phyloP scores from a whole-genome alignment of 2,797 vertebrate genomes.

The Hozukius guyotensis region DNA sequence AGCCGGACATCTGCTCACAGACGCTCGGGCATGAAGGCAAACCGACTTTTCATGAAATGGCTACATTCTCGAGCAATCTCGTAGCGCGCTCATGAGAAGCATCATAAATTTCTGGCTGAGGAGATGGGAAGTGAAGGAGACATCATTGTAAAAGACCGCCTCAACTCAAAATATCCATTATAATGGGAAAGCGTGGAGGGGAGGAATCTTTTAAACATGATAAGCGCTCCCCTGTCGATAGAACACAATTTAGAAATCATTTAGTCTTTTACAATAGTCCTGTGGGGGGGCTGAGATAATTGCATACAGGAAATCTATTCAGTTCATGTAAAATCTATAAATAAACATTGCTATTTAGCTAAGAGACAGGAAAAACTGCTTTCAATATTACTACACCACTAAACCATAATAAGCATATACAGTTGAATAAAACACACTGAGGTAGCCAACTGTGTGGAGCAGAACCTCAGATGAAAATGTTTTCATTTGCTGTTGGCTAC shows the following conservation, averaged over 20 bases:
- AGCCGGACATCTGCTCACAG: slow-evolving; percentile 29
- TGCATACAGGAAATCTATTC: slow-evolving; percentile 50
- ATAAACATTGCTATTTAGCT: slow-evolving; percentile 48
- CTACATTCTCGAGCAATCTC: slow-evolving; percentile 20
- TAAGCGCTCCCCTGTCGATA: slow-evolving; percentile 54
- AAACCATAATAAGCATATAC: slow-evolving; percentile 1
- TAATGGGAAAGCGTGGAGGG: slow-evolving; percentile 19
- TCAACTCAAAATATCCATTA: slow-evolving; percentile 62
- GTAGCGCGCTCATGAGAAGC: background rate
- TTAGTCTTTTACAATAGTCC: slow-evolving; percentile 52
- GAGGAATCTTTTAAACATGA: slow-evolving; percentile 55
- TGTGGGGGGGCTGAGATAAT: slow-evolving; percentile 46
- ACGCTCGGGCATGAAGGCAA: slow-evolving; percentile 2
- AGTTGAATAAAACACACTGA: background rate
- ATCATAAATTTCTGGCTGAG: slow-evolving; percentile 39
- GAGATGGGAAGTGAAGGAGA: slow-evolving; percentile 46
- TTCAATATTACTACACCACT: background rate
- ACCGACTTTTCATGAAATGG: slow-evolving; percentile 13
- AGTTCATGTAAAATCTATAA: slow-evolving; percentile 59
- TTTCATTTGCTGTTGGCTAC: background rate
- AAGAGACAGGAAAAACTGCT: background rate
- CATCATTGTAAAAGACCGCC: slow-evolving; percentile 44
- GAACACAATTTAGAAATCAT: slow-evolving; percentile 67
- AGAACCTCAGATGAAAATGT: background rate
- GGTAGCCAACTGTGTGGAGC: background rate